Evolutionary conservation across 2,888 invertebrate genomes (phyloP), one percentile per base, ranked within the genome.

Genomic region (Drosophila mercatorum): DNA sequence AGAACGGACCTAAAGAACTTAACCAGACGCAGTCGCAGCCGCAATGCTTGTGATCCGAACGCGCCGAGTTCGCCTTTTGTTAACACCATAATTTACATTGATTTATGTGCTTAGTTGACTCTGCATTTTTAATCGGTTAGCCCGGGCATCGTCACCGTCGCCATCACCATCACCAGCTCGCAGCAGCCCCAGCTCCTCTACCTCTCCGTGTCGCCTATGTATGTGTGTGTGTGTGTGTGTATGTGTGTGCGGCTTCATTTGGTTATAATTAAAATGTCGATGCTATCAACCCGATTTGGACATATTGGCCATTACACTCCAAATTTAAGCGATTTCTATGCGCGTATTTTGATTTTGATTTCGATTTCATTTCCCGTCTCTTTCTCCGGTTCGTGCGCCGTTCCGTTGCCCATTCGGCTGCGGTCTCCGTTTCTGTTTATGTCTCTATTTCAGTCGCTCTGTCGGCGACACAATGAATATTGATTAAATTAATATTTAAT

Each of bases 81-180:
- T 91, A 88, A 90, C 91, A 89, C 91, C 84, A 89, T 90, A 90
- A 90, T 90, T 90, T 90, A 90, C 91, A 90, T 91, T 90, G 90
- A 90, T 90, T 90, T 90, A 90, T 91, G 89, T 80, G 83, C 75
- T 78, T 78, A 85, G 90, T 88, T 87, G 90, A 81, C 89, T 87
- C 90, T 89, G 86, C 88, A 89, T 87, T 90, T 87, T 87, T 87
- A 87, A 87, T 87, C 86, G 86, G 90, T 85, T 90, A 89, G 75
- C 71, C 64, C 40, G 56, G 26, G 68, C 66, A 70, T 47, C 57
- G 52, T 60, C 66, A 38, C 65, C 59, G 52, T 26, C 41, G 52
- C 68, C 22, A 44, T 26, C 43, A 44, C 47, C 55, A 58, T 26
- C 43, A 44, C 47, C 55, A 58, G 44, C 47, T n/a, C 49, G 47